Evolutionary conservation across 2,888 invertebrate genomes (phyloP).

Genomic region (Cheilosia scutellata): DNA sequence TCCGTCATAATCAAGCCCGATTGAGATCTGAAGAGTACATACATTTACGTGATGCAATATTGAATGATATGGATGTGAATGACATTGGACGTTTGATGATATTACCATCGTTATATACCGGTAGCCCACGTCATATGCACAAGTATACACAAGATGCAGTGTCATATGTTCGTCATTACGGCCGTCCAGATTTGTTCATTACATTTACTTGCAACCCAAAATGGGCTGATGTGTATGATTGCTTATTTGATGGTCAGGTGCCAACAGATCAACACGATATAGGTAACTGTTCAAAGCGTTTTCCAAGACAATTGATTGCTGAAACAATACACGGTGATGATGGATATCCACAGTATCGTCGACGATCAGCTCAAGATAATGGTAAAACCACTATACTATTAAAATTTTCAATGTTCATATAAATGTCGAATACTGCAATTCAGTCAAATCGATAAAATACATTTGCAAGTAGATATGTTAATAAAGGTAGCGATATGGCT

Average conservation of each 20-base stretch:
- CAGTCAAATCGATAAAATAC: too few species aligned
- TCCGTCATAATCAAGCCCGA: background rate
- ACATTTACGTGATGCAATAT: background rate
- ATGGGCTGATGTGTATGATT: slow-evolving; percentile 10
- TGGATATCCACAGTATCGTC: background rate
- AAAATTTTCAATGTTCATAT: too few species aligned
- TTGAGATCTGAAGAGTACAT: slow-evolving; percentile 18
- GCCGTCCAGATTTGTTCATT: slow-evolving; percentile 17
- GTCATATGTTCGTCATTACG: slow-evolving; percentile 35
- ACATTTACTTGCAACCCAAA: slow-evolving; percentile 46
- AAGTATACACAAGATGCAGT: slow-evolving; percentile 56
- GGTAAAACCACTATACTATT: background rate
- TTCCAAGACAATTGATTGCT: background rate
- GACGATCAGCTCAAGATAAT: background rate
- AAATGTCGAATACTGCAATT: too few species aligned
- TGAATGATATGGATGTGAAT: background rate
- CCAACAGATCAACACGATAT: slow-evolving; percentile 14
- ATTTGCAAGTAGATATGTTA: too few species aligned
- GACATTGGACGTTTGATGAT: background rate
- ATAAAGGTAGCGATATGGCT: too few species aligned
- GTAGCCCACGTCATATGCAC: slow-evolving; percentile 46
- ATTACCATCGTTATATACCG: background rate
- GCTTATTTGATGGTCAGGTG: background rate
- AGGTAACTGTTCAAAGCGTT: background rate
- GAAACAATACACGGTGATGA: background rate